Conservation (phyloP, 2,113 vertebrate genomes). For the Zapus hudsonius region DNA sequence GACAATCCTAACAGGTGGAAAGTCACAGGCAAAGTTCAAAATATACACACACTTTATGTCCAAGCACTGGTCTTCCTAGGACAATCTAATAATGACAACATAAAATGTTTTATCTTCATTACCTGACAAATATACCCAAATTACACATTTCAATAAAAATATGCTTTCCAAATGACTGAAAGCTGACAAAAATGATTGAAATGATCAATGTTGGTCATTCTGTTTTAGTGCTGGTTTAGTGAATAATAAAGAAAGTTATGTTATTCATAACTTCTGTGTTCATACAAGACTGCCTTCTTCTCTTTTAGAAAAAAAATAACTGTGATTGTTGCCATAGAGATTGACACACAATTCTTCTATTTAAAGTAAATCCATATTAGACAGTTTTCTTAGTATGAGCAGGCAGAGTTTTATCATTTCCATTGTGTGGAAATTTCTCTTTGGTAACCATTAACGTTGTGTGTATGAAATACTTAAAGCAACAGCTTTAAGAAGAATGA, state of each 20-base stretch:
- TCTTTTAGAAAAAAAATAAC: background rate
- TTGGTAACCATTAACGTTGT: background rate
- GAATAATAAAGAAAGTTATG: background rate
- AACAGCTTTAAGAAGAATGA: background rate
- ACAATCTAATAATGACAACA: background rate
- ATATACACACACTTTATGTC: fast-evolving
- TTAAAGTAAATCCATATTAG: background rate
- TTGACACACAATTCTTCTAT: background rate
- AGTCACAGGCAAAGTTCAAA: too few species aligned
- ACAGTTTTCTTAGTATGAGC: background rate
- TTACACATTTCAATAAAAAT: background rate
- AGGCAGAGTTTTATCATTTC: background rate
- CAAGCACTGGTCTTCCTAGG: background rate
- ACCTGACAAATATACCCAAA: background rate
- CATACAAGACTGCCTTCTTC: background rate
- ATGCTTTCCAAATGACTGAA: background rate
- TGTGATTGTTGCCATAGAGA: background rate
- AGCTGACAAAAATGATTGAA: background rate
- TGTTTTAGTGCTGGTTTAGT: fast-evolving
- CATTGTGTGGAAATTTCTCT: background rate
- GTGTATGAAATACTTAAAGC: background rate
- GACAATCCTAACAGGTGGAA: background rate
- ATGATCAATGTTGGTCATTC: background rate
- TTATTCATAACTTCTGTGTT: background rate
- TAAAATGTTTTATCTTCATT: background rate